Base-by-base conservation (phyloP, 37 sponge, comb jelly and placozoan genomes). In the Halichondria panicea region DNA sequence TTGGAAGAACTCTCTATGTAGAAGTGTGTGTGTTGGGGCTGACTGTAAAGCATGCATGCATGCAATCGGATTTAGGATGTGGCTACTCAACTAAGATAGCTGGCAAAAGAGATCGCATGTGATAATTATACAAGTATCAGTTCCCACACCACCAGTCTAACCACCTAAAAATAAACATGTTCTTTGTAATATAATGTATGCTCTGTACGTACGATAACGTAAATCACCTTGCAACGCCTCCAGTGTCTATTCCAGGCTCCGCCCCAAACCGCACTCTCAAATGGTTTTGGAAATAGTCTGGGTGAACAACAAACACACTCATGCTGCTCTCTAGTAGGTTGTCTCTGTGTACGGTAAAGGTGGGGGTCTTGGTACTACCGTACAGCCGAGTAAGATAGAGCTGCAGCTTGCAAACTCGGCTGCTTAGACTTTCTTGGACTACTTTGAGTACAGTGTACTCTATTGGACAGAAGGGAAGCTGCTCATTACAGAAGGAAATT, bases 1-100 rank as follows among this genome's bases (percentile, higher is more conserved):
- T n/a, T 84, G 85, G 46, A 89, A 89, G 66, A 84, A 89, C 48
- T 89, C 90, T 42, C 90, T 89, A 50, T 2, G 45, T 8, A n/a
- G n/a, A 9, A 59, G n/a, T n/a, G n/a, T n/a, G n/a, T n/a, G n/a
- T n/a, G n/a, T n/a, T n/a, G n/a, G n/a, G n/a, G n/a, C n/a, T n/a
- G n/a, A n/a, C n/a, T n/a, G n/a, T n/a, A n/a, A n/a, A n/a, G n/a
- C n/a, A n/a, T n/a, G n/a, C n/a, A n/a, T n/a, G n/a, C n/a, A n/a
- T n/a, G n/a, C n/a, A n/a, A n/a, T n/a, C n/a, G n/a, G n/a, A n/a
- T n/a, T n/a, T n/a, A n/a, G n/a, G n/a, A n/a, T n/a, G n/a, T n/a
- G n/a, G n/a, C n/a, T n/a, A n/a, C n/a, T n/a, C n/a, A n/a, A n/a
- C n/a, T n/a, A n/a, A n/a, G n/a, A n/a, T n/a, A n/a, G n/a, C n/a